Percentiles rank a stretch among this genome's conserved stretches.
Evolutionary conservation across 2,113 vertebrate genomes (phyloP).

Genomic region (Dicentrarchus labrax): DNA sequence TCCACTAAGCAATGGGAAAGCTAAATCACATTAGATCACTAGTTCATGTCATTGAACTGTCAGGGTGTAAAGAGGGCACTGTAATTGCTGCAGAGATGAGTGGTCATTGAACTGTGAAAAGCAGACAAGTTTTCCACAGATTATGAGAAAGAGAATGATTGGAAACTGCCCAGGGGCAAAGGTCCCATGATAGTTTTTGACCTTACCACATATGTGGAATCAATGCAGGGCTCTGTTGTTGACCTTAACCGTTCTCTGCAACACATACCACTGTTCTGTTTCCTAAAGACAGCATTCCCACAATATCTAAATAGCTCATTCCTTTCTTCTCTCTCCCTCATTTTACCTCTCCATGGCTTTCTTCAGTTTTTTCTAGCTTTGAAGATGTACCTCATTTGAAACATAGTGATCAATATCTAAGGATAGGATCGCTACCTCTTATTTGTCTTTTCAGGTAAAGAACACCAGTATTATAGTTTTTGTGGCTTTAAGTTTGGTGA

Average conservation of each 20-base stretch:
- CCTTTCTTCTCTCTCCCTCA: not conserved
- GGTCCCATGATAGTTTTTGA: constrained; percentile 74
- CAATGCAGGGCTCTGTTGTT: constrained; percentile 73
- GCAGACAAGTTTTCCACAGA: constrained; percentile 72
- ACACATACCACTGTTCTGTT: constrained; percentile 35
- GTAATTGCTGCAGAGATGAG: constrained; percentile 72
- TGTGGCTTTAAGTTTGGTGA: not conserved
- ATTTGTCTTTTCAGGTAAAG: not conserved
- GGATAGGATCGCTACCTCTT: not conserved
- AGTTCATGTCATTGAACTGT: constrained; percentile 66
- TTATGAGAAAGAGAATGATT: constrained; percentile 72
- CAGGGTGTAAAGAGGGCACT: constrained; percentile 48
- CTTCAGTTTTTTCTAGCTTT: not conserved
- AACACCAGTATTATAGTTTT: not conserved
- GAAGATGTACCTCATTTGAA: not conserved
- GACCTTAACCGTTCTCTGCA: constrained; percentile 48
- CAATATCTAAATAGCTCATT: not conserved
- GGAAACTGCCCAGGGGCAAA: constrained; percentile 71
- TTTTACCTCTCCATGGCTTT: not conserved
- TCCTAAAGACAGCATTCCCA: constrained; percentile 25
- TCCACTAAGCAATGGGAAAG: constrained; percentile 12
- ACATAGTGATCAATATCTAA: not conserved
- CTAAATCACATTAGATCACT: constrained; percentile 74
- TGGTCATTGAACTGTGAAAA: constrained; percentile 75
- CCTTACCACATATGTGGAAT: constrained; percentile 70